Base-by-base conservation (phyloP, 2,888 invertebrate species). In the Trichopoda pennipes region DNA sequence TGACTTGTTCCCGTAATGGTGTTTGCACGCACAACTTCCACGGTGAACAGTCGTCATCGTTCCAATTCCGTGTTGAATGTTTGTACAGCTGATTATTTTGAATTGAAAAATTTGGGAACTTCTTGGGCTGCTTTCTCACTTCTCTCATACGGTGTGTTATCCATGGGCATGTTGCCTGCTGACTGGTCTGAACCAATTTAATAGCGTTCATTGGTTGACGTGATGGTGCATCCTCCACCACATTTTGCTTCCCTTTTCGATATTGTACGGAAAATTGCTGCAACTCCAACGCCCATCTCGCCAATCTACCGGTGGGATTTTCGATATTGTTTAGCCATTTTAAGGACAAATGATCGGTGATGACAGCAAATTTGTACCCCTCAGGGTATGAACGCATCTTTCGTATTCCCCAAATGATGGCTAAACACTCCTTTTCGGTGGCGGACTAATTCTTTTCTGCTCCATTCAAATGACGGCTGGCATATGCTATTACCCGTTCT, bases 271-370 rank as follows among this genome's bases (percentile, higher is more conserved):
- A 23, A 42, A 70, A 74, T 0, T 82, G 75, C 19, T 81, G 74
- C 0, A 81, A 28, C 21, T 78, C 78, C 6, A 74, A 16, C 0
- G 80, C 75, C 80, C 74, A 80, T 6, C 80, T 16, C 1, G 76
- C 68, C 4, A 81, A 51, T 2, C 72, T 35, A 14, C 73, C 73
- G 2, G 73, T n/a, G 3, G 68, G 73, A 10, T 32, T 77, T 1
- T 69, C 77, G 17, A 73, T 81, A 2, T 73, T 55, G 10, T 81
- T 76, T 4, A 77, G 28, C 73, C 56, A 69, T n/a, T 69, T 69
- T 14, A 56, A 16, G 10, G 49, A 70, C 19, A 70, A n/a, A 10
- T 70, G 58, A 4, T 69, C 69, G 0, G 74, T 74, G 0, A 81
- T n/a, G 3, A 80, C 58, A 1, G 6, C 12, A 16, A 69, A 61